Conservation (phyloP, 2,797 vertebrate genomes). For the Hippopotamyrus pictus region DNA sequence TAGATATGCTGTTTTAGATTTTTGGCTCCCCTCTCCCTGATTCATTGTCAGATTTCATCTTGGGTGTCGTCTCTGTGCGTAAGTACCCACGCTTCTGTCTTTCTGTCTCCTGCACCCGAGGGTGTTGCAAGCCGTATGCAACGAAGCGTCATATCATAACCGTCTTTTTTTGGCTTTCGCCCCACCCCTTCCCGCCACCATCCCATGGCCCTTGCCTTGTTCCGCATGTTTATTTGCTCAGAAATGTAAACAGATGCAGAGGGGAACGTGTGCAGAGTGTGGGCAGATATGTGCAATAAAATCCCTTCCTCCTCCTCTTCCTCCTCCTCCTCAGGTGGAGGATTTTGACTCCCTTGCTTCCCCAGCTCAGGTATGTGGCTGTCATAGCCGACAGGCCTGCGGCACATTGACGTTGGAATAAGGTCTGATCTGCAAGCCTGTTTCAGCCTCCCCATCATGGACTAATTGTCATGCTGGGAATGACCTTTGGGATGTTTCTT, state of each 20-base stretch:
- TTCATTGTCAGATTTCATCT: background rate
- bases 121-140: background rate
- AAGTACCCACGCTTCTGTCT: background rate
- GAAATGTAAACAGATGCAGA: background rate
- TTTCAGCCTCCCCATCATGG: background rate
- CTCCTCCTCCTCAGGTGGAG: background rate
- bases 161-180: background rate
- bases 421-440: background rate
- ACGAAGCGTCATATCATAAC: background rate
- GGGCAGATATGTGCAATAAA: background rate
- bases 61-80: background rate
- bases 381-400: background rate
- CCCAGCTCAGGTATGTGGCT: background rate
- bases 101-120: background rate
- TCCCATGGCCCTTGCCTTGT: background rate
- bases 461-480: background rate
- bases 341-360: background rate
- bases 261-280: background rate
- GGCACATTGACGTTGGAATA: background rate
- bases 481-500: background rate
- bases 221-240: constrained; percentile 1
- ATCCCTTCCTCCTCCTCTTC: background rate
- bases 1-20: background rate
- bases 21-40: background rate
- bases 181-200: background rate